A percentile compares a stretch with the other conserved stretches of the same genome.
Conservation (phyloP, 2,888 invertebrate genomes). For the Heliconius cydno region DNA sequence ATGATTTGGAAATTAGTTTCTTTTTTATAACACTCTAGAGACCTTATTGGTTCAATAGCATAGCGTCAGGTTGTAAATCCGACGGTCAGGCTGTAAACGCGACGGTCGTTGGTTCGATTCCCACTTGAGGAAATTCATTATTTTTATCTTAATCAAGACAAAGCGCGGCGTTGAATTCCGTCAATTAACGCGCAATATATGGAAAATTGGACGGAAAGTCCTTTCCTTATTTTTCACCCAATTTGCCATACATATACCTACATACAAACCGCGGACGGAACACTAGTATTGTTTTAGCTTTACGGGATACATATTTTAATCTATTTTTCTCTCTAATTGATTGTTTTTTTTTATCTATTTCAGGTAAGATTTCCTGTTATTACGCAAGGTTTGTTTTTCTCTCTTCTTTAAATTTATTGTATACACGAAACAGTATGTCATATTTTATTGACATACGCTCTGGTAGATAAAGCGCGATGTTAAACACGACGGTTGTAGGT, state of each 20-base stretch:
- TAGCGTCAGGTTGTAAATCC: not conserved
- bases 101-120: not conserved
- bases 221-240: no score
- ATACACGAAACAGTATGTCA: not conserved
- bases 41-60: not conserved
- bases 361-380: not conserved
- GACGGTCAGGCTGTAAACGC: not conserved
- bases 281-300: no score
- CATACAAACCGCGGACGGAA: no score
- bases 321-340: not conserved
- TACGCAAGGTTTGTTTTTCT: not conserved
- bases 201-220: no score
- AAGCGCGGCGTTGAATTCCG: no score
- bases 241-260: no score
- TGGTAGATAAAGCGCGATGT: not conserved
- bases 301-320: no score
- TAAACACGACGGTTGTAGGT: not conserved
- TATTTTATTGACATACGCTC: not conserved
- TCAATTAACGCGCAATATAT: no score
- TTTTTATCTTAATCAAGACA: not conserved
- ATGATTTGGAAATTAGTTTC: not conserved
- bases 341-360: not conserved
- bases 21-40: not conserved
- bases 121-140: not conserved
- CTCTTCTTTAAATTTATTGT: not conserved